Evolutionary conservation across 2,888 invertebrate species (phyloP).

Genomic region (Chymomyza amoena): DNA sequence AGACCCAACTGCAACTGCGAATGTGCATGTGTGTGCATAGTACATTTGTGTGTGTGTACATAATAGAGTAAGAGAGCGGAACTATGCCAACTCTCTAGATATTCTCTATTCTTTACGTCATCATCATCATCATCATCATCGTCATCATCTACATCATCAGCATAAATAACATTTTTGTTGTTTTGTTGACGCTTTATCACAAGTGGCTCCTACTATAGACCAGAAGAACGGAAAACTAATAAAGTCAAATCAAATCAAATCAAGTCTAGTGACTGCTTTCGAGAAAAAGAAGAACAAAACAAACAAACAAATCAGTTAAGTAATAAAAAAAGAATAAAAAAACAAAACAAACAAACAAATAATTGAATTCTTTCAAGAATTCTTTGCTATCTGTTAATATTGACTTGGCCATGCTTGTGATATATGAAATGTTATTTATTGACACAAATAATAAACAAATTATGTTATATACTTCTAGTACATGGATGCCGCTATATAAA

Average conservation of each 20-base stretch:
- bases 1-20: not conserved
- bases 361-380: too few species aligned
- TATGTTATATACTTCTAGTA: too few species aligned
- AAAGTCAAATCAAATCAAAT: not conserved
- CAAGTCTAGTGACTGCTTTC: not conserved
- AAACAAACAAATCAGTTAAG: not conserved
- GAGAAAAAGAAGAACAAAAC: too few species aligned
- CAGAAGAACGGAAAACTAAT: not conserved
- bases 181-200: not conserved
- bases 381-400: too few species aligned
- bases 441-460: too few species aligned
- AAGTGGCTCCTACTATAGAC: not conserved
- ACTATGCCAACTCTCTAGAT: not conserved
- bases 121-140: not conserved
- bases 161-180: not conserved
- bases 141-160: not conserved
- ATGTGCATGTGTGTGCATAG: constrained; percentile 6
- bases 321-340: too few species aligned
- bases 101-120: not conserved
- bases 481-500: too few species aligned
- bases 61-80: not conserved
- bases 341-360: too few species aligned
- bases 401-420: too few species aligned
- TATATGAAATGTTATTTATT: too few species aligned
- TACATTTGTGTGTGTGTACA: not conserved